Conservation (phyloP, 2,113 vertebrate species). For the Oceanodroma tethys region DNA sequence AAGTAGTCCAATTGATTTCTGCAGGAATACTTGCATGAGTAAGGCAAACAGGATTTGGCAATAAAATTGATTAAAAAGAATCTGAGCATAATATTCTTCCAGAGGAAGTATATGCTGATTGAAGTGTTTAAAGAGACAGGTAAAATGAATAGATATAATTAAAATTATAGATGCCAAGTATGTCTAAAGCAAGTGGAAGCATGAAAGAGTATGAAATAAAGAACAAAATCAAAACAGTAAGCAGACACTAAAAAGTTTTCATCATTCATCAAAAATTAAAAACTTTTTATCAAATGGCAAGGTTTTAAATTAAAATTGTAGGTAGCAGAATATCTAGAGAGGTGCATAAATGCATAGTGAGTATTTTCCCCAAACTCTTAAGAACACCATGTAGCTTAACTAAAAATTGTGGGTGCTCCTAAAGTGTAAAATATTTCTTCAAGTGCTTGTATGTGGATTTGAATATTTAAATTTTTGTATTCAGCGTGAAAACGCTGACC, state of each 20-base stretch:
- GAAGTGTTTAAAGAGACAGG: slow-evolving; percentile 21
- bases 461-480: not conserved
- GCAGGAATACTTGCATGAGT: not conserved
- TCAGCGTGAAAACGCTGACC: not conserved
- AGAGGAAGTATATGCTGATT: slow-evolving; percentile 70
- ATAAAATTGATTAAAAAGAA: slow-evolving; percentile 70
- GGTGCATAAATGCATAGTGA: not conserved
- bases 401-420: not conserved
- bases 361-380: not conserved
- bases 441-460: not conserved
- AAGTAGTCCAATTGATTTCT: slow-evolving; percentile 16
- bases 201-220: not conserved
- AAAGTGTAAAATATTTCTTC: not conserved
- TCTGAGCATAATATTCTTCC: slow-evolving; percentile 76
- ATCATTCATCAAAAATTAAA: not conserved
- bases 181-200: not conserved
- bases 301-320: not conserved
- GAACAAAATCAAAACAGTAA: not conserved
- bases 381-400: not conserved
- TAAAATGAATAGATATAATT: not conserved
- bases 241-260: not conserved
- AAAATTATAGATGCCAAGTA: not conserved
- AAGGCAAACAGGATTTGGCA: slow-evolving; percentile 41
- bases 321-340: not conserved
- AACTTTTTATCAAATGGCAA: not conserved